Evolutionary conservation across 2,113 vertebrate genomes (phyloP).

Genomic region (Tympanuchus pallidicinctus): DNA sequence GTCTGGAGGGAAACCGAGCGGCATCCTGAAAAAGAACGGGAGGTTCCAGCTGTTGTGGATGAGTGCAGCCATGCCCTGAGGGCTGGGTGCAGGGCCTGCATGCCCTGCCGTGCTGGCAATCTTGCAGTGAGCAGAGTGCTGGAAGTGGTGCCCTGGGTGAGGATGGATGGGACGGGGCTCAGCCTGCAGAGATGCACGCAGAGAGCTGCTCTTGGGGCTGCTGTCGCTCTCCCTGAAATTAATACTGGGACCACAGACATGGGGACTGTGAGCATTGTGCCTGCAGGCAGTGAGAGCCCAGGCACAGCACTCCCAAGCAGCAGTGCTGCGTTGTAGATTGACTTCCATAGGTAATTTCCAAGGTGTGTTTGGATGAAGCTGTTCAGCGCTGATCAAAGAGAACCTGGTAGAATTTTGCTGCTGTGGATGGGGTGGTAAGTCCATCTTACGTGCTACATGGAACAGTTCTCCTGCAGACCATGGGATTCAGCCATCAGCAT

Average conservation of each 20-base stretch:
- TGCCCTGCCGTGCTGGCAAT: background rate
- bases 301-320: background rate
- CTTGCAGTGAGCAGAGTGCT: background rate
- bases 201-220: background rate
- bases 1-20: background rate
- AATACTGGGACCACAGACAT: no score
- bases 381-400: background rate
- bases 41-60: background rate
- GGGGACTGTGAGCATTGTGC: background rate
- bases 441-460: background rate
- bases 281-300: background rate
- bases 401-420: background rate
- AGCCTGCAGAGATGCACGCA: background rate
- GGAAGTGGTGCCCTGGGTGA: no score
- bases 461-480: fast-evolving
- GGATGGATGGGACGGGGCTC: background rate
- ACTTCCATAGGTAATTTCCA: background rate
- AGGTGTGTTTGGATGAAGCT: background rate
- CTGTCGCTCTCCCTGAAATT: background rate
- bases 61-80: background rate
- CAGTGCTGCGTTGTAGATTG: fast-evolving
- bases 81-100: background rate
- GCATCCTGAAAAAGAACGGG: background rate
- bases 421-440: background rate
- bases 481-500: background rate